These are phyloP conservation scores for Chromoteleia sp. DNA, from an alignment of 2,888 invertebrate genomes.

Conservation along the genomic window DNA sequence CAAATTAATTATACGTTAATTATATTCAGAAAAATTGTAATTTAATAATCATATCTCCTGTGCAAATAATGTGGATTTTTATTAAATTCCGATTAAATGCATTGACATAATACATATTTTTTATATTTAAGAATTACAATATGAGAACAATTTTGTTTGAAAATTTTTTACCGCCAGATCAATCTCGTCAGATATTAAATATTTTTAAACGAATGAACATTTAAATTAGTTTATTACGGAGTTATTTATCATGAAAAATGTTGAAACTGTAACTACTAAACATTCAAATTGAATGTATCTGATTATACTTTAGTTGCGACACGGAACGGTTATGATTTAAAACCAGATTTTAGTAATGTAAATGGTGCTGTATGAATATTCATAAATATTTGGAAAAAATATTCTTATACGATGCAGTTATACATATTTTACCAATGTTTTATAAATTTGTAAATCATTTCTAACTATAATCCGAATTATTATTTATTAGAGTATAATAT, in stretches of 20 bases:
- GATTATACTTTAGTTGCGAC: constrained; percentile 11
- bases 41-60: constrained; percentile 5
- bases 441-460: too few relatives aligned
- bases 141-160: too few relatives aligned
- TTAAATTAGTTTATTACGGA: constrained; percentile 8
- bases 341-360: neutral
- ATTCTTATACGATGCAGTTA: neutral
- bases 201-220: constrained; percentile 8
- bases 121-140: too few relatives aligned
- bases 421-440: neutral
- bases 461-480: too few relatives aligned
- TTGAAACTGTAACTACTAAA: constrained; percentile 28
- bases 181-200: too few relatives aligned
- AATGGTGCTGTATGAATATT: constrained; percentile 32
- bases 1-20: too few relatives aligned
- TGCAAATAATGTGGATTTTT: too few relatives aligned
- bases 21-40: neutral
- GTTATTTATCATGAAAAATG: constrained; percentile 24
- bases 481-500: too few relatives aligned
- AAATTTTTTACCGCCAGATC: too few relatives aligned
- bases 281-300: constrained; percentile 44
- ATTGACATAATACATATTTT: too few relatives aligned
- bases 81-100: too few relatives aligned
- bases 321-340: constrained; percentile 15
- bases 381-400: constrained; percentile 13